phyloP scores from a whole-genome alignment of 2,888 invertebrate species.

The Tachina fera region DNA sequence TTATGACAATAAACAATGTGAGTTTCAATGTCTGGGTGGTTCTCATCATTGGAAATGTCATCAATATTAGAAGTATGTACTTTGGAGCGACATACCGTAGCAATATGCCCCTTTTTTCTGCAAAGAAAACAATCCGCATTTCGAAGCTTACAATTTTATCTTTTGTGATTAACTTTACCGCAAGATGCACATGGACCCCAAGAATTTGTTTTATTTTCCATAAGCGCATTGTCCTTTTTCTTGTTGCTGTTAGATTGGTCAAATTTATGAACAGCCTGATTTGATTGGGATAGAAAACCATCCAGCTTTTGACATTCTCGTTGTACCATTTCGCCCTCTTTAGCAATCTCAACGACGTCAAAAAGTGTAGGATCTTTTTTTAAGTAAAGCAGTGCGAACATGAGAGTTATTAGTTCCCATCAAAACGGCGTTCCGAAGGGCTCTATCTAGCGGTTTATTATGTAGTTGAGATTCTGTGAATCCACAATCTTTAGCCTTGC shows the following conservation, averaged over 20 bases:
- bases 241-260: not conserved
- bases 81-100: constrained; percentile 3
- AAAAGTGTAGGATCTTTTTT: too few species aligned
- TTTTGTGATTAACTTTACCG: constrained; percentile 3
- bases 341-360: not conserved
- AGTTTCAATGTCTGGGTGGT: not conserved
- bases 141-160: constrained; percentile 6
- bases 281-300: not conserved
- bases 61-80: not conserved
- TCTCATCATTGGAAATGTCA: too few species aligned
- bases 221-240: not conserved
- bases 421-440: not conserved
- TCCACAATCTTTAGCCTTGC: constrained; percentile 21
- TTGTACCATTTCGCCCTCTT: too few species aligned
- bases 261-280: not conserved
- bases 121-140: constrained; percentile 10
- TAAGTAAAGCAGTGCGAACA: too few species aligned
- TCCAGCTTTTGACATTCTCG: not conserved
- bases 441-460: constrained; percentile 14
- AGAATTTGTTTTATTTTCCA: not conserved
- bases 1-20: constrained; percentile 12
- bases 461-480: constrained; percentile 15
- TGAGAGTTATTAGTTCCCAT: too few species aligned
- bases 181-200: not conserved
- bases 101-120: constrained; percentile 7